A percentile compares a stretch with the other conserved stretches of the same genome.
Evolutionary conservation across 2,888 invertebrate genomes (phyloP).

Genomic region (Metopia argyrocephala): DNA sequence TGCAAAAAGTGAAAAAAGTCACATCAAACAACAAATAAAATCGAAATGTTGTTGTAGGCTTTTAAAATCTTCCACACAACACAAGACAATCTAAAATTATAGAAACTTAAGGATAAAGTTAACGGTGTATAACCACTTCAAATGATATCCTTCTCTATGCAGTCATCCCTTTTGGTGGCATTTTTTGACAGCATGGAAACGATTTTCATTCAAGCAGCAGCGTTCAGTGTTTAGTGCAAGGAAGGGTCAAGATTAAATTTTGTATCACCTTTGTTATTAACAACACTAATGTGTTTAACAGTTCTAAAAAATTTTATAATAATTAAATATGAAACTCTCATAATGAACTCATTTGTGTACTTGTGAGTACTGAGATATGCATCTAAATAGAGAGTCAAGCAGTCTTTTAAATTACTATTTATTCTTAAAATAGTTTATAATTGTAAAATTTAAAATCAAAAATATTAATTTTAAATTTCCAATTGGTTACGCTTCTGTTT

Average conservation of each 20-base stretch:
- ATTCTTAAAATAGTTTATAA: too few relatives aligned
- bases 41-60: not conserved
- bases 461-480: not conserved
- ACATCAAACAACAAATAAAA: slow-evolving; percentile 3
- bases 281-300: too few relatives aligned
- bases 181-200: not conserved
- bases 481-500: not conserved
- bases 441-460: too few relatives aligned
- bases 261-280: too few relatives aligned
- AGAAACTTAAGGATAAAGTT: slow-evolving; percentile 47
- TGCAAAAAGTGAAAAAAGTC: not conserved
- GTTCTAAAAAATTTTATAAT: too few relatives aligned
- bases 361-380: too few relatives aligned
- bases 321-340: too few relatives aligned
- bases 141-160: not conserved
- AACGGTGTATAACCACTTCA: slow-evolving; percentile 29
- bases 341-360: too few relatives aligned
- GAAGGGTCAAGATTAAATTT: too few relatives aligned
- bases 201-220: slow-evolving; percentile 3
- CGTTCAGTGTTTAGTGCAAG: too few relatives aligned
- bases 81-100: slow-evolving; percentile 29
- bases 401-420: too few relatives aligned
- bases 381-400: too few relatives aligned
- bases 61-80: not conserved
- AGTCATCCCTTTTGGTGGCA: not conserved